Base-by-base conservation (phyloP, 1,140 invertebrate species). In the Eumaeus atala region DNA sequence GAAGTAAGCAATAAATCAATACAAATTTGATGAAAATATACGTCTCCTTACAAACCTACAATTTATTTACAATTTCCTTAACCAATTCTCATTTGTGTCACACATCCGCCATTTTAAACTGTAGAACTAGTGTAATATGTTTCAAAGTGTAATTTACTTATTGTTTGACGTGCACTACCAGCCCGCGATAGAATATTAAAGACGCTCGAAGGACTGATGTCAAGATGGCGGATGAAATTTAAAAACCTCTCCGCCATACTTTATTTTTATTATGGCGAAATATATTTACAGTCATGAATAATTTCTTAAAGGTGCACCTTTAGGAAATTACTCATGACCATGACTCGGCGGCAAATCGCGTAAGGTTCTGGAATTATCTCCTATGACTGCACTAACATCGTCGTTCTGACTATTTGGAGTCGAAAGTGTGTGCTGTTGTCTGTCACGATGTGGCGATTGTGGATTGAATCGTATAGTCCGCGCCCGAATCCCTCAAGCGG, bases 131-230 rank as follows among this genome's bases (percentile, higher is more conserved):
- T 3, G 21, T 28, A 28, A 28, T 28, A 28, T 28, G 21, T 28
- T 28, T 28, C 6, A 2, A 28, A 28, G 2, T 28, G 21, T 2
- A 3, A 28, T 28, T 28, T 28, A 28, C 21, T 2, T 28, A 28
- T 6, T 28, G 21, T 28, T 28, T 28, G 21, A 28, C 21, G 21
- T 28, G 21, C 21, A 1, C 40, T 16, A 44, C 40, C 40, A 44
- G 16, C 40, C 40, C 9, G 40, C 40, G 40, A 44, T 44, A 44
- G 40, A 44, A 44, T 44, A 44, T 44, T 44, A 44, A 44, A 44
- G 14, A 44, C 8, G 16, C 17, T 7, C 14, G 14, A 9, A 16
- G 9, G 2, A 37, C 3, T 16, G 21, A 28, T 28, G 12, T 14
- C 11, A 2, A 40, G 12, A 12, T 12, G 11, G n/a, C n/a, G 38